Evolutionary conservation across 2,888 invertebrate species (phyloP), one percentile per base, ranked within the genome.

Genomic region (Caenorhabditis sp.): DNA sequence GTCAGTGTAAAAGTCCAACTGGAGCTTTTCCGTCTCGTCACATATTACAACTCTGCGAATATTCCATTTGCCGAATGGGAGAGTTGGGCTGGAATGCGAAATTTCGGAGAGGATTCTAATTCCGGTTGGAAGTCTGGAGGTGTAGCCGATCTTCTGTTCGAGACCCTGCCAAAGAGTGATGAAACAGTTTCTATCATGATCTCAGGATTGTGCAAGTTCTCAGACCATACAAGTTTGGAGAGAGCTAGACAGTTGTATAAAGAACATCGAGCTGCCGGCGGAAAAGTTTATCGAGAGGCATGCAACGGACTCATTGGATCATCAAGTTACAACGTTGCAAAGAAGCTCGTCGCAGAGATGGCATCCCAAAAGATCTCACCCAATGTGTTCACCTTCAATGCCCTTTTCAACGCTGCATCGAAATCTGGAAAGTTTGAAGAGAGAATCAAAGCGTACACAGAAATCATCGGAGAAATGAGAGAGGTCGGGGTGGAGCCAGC

Each of bases 61-160:
- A 73, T 86, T 22, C 89, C 90, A 8, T 77, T 89, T 10, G 68
- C 84, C 8, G 91, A 92, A 66, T 74, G 87, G 54, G 79, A 80
- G 14, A 88, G 90, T 31, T 91, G 90, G 90, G 87, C 80, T 8
- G 90, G 90, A 77, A 82, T 90, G 44, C 77, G 91, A 16, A 88
- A 85, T 61, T 88, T 82, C 35, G 88, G 85, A 44, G 74, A 87
- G 19, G 56, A 73, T 24, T 80, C 38, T 12, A 56, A 73, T 14
- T 12, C 24, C 0, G 26, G 58, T 7, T 88, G 90, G 89, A 82
- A 85, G 24, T 56, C 83, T 12, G 61, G 35, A 1, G 89, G 84
- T 31, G 72, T 89, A 10, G 89, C 88, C 3, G 90, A 90, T 74
- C 72, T 90, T 4, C 80, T 91, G 8, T 91, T 89, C 73, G 89